Base-by-base conservation (phyloP, 2,797 vertebrate genomes). In the Alcedo atthis region DNA sequence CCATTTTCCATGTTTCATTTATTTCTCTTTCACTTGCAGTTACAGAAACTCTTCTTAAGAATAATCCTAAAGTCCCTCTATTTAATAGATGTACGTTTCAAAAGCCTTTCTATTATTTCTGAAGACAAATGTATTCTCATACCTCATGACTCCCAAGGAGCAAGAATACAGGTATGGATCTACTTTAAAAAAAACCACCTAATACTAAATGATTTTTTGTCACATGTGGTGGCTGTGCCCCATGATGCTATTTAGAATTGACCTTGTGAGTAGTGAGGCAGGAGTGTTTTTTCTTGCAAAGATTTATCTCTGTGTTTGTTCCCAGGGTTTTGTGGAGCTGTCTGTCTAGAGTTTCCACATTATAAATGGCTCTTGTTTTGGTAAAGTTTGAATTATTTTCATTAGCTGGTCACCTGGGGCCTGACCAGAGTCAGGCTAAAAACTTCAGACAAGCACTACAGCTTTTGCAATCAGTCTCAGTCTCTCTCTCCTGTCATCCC, bases 351-450 rank as follows among this genome's bases (percentile, higher is more conserved):
- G 95, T 97, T 97, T 98, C 96, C 96, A 95, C 93, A 71, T 97
- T 97, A 96, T 96, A 97, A 98, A 97, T 97, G 97, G 94, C 85
- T 91, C 94, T 96, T 97, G 95, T 97, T 98, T 98, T 96, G 94
- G 95, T 97, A 96, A 97, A 97, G 96, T 94, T 96, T 97, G 94
- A 97, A 97, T 97, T 98, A 97, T 98, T 98, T 98, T 98, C 97
- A 97, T 97, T 98, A 98, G 96, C 94, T 95, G 94, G 94, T 96
- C 97, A 98, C 97, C 95, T 97, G 97, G 97, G 96, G 96, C 96
- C 94, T 96, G 95, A 97, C 94, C 95, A 97, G 96, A 97, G 77
- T 96, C 93, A 90, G 87, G 81, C 92, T 95, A 92, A 97, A 98
- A 94, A 95, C 94, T 97, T 97, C 96, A 97, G 97, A 97, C 97